Conservation (phyloP, 2,113 vertebrate genomes). For the Reinhardtius hippoglossoides region DNA sequence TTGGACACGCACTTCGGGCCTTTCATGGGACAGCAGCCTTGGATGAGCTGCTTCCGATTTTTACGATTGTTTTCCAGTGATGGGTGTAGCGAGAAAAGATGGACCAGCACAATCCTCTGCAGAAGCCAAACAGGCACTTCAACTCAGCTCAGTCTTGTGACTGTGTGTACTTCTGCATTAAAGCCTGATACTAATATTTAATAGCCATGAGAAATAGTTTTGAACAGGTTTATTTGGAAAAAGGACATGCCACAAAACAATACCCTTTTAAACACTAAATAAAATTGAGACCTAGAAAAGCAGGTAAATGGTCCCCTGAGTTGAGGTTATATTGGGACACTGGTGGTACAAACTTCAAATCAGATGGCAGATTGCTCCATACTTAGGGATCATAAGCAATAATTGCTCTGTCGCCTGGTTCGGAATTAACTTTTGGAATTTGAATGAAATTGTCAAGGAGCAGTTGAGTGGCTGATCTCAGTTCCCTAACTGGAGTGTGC, state of each 20-base stretch:
- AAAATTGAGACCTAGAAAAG: no score
- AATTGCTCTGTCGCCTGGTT: no score
- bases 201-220: background rate
- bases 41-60: conserved; percentile 52
- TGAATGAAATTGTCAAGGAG: no score
- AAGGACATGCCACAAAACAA: background rate
- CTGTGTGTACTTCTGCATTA: background rate
- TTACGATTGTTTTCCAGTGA: conserved; percentile 63
- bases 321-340: no score
- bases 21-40: conserved; percentile 35
- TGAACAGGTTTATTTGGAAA: background rate
- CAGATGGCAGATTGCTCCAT: no score
- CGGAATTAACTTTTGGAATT: no score
- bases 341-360: no score
- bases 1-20: conserved; percentile 44
- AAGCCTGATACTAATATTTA: background rate
- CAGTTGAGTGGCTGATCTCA: no score
- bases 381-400: no score
- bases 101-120: conserved; percentile 48
- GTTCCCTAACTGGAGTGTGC: no score
- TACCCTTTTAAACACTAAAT: background rate
- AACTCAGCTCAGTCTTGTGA: conserved; percentile 7
- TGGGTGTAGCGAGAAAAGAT: conserved; percentile 52
- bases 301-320: no score
- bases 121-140: conserved; percentile 34